Evolutionary conservation across 64 coral and sea anemone genomes (phyloP), one percentile per base, ranked within the genome.

Genomic region (Dendrophyllia cribrosa): DNA sequence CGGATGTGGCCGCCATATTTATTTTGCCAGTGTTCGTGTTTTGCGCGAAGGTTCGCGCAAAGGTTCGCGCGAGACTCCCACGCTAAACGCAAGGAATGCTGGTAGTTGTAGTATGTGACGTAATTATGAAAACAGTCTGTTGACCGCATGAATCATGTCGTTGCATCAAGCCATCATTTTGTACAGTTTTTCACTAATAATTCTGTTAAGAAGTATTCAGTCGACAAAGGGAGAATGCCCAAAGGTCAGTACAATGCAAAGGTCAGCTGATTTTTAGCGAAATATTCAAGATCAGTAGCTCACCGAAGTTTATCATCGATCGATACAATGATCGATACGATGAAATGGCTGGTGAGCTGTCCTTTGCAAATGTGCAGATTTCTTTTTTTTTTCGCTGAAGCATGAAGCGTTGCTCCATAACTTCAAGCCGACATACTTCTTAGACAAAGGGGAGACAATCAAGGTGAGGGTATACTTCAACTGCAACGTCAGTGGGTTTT

Each of bases 371-470:
- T 13, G 0, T 5, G 17, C 3, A 6, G 10, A n/a, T 3, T 83
- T 16, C 15, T 22, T n/a, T 84, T 68, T 50, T 67, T 72, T 88
- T 74, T 17, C 9, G 4, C 44, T 82, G 17, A 82, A 96, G 95
- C 79, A 96, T 23, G 78, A 93, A 78, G 91, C 70, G 50, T 25
- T 96, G 17, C 13, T 91, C 25, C 79, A 96, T 64, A 87, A 85
- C 59, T 74, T 89, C 12, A 68, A 81, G 80, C 56, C 80, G 4
- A 79, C 58, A 4, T 96, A 94, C 56, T 87, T 87, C 59, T 66
- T 96, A 76, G 95, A 96, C 62, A 46, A 81, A 7, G 87, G 95
- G 76, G 91, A 93, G 45, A 81, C 53, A 56, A 72, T 96, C 1
- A 19, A 93, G 82, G 95, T 96, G 79, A 17, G 86, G 10, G 78